Evolutionary conservation across 1,140 invertebrate species (phyloP).

Genomic region (Reticulitermes speratus): DNA sequence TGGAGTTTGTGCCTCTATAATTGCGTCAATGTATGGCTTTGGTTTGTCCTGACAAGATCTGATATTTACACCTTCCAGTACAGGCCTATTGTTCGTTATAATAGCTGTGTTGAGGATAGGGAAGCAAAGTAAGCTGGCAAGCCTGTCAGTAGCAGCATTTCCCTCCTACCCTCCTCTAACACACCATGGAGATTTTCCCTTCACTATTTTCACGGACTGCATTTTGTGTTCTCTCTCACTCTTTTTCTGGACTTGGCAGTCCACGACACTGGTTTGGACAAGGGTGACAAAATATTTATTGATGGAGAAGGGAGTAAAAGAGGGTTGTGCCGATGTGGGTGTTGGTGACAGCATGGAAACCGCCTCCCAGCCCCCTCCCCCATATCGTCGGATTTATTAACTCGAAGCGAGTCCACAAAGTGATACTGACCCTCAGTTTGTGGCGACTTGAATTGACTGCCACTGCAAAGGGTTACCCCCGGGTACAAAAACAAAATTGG

Average conservation of each 20-base stretch:
- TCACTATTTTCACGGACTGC: constrained; percentile 14
- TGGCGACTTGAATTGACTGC: neutral
- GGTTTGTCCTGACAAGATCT: neutral
- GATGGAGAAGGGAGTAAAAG: constrained; percentile 34
- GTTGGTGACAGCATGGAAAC: constrained; percentile 26
- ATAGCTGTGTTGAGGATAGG: neutral
- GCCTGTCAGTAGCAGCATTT: constrained; percentile 22
- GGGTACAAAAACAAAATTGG: neutral
- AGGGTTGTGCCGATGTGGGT: constrained; percentile 6
- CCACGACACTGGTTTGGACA: constrained; percentile 35
- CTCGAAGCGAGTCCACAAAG: constrained; percentile 24
- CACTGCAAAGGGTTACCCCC: neutral
- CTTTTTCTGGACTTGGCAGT: constrained; percentile 33
- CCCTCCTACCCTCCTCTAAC: neutral
- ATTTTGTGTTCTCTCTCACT: constrained; percentile 10
- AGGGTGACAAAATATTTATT: constrained; percentile 43
- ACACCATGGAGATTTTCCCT: neutral
- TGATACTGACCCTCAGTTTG: constrained; percentile 4
- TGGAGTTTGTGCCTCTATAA: neutral
- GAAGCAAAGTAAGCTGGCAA: neutral
- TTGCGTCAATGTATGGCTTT: neutral
- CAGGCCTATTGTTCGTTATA: neutral
- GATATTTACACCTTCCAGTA: constrained; percentile 5
- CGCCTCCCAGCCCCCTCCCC: constrained; percentile 35
- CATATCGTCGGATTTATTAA: constrained; percentile 39